Base-by-base conservation (phyloP, 2,888 invertebrate species). In the Kuschelorhynchus macadamiae region DNA sequence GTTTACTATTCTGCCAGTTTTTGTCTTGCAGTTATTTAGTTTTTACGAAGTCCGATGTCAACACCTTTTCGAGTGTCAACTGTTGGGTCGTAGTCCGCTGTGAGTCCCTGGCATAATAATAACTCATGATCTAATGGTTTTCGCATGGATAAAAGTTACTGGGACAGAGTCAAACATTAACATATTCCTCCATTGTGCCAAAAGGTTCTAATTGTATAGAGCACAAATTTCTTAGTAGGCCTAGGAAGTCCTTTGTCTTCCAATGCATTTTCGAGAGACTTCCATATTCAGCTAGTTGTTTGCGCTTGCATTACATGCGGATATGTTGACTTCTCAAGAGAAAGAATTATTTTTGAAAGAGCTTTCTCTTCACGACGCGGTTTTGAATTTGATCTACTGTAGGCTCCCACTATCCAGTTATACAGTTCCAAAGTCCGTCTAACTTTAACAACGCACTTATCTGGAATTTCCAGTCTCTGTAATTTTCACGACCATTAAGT, bases 101-200 rank as follows among this genome's bases (percentile, higher is more conserved):
- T 60, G 1, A 73, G 71, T 8, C 73, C 68, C 55, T 71, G 70
- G 53, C 67, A 75, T 67, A 9, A 74, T 62, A 3, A 65, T 69
- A 72, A 71, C 47, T 74, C 72, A 61, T 74, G 71, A 52, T 74
- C 70, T 16, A 71, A 14, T 14, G 64, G 69, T 20, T 55, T 55
- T 11, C 67, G 47, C 11, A 67, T 67, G 5, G 55, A 53, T 14
- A 18, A 9, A 14, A 67, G 49, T 62, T 72, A 59, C 57, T 71
- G 71, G 2, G 72, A 67, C 4, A 74, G 25, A 32, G 70, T 52
- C 71, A 73, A 74, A 3, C 66, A 59, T 71, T 75, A 1, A 74
- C 70, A 49, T 75, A 75, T 4, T 59, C 67, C 46, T 73, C 68
- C 70, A 74, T 73, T 11, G 46, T 67, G 14, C 16, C 25, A 65